A percentile compares a stretch with the other conserved stretches of the same genome.
phyloP scores from a whole-genome alignment of 2,113 vertebrate species.

The Hemiscyllium ocellatum region DNA sequence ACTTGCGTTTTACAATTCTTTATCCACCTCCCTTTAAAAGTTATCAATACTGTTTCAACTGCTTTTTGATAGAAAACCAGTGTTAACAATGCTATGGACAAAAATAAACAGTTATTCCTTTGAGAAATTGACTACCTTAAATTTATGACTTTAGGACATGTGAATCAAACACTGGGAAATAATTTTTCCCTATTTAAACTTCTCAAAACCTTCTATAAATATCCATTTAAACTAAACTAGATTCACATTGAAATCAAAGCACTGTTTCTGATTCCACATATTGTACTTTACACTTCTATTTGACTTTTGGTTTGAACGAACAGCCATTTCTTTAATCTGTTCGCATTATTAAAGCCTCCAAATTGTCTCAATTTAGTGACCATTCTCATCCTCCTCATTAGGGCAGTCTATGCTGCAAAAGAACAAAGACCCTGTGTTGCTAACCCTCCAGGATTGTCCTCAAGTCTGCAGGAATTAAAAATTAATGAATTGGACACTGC shows the following conservation, averaged over 20 bases:
- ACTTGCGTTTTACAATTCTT: not conserved
- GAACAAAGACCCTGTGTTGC: not conserved
- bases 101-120: not conserved
- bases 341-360: not conserved
- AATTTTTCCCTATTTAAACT: not conserved
- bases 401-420: not conserved
- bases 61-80: not conserved
- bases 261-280: no score
- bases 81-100: not conserved
- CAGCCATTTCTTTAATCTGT: not conserved
- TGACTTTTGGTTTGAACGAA: not conserved
- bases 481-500: not conserved
- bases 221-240: not conserved
- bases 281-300: no score
- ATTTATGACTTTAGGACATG: not conserved
- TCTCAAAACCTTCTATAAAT: not conserved
- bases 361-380: not conserved
- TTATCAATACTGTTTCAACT: not conserved
- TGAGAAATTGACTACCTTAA: not conserved
- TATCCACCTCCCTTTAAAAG: not conserved
- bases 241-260: no score
- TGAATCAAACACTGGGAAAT: not conserved
- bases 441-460: not conserved
- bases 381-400: not conserved
- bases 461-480: not conserved